phyloP scores from a whole-genome alignment of 2,888 invertebrate genomes.

The Sycophila texana region DNA sequence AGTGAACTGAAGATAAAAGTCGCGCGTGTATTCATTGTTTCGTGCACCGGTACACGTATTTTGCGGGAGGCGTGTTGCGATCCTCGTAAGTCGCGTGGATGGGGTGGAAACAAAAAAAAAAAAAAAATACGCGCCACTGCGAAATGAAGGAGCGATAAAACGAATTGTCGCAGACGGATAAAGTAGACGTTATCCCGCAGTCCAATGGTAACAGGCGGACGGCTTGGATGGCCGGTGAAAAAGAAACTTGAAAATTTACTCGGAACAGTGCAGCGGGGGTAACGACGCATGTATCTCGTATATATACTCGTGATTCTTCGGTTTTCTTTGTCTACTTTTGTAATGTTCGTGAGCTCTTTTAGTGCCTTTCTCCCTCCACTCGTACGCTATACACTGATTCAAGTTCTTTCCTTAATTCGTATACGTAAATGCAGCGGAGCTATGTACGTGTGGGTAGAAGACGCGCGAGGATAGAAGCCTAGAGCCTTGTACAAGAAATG shows the following conservation, averaged over 20 bases:
- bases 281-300: slow-evolving; percentile 4
- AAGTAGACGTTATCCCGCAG: slow-evolving; percentile 49
- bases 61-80: slow-evolving; percentile 28
- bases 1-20: slow-evolving; percentile 48
- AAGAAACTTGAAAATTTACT: slow-evolving; percentile 14
- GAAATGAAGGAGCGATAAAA: slow-evolving; percentile 48
- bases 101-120: neutral
- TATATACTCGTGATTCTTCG: neutral
- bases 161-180: slow-evolving; percentile 49
- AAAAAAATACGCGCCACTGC: slow-evolving; percentile 50
- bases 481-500: neutral
- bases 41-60: slow-evolving; percentile 30
- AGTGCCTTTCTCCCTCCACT: slow-evolving; percentile 8
- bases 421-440: slow-evolving; percentile 22
- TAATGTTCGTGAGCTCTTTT: slow-evolving; percentile 16
- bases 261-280: neutral
- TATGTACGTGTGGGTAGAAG: neutral
- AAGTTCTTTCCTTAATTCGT: slow-evolving; percentile 4
- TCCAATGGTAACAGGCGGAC: slow-evolving; percentile 37
- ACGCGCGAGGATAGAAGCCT: slow-evolving; percentile 5
- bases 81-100: slow-evolving; percentile 25
- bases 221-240: neutral
- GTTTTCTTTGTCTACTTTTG: neutral
- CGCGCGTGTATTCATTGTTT: neutral
- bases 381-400: neutral